These are phyloP conservation scores for Cavia aperea DNA, from an alignment of 2,113 vertebrate species.

Conservation along the genomic window DNA sequence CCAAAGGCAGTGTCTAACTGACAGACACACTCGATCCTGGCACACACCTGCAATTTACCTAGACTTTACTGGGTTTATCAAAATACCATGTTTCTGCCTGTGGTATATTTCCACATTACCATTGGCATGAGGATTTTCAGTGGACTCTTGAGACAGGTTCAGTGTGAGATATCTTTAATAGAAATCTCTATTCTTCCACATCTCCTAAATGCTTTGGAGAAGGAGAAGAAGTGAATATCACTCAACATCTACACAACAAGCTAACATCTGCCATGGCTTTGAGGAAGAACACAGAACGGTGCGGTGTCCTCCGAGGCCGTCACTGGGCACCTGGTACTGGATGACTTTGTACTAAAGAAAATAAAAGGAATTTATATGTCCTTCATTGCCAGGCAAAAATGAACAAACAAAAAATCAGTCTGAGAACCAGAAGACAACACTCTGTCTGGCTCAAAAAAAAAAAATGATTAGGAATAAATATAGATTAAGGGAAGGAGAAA, in stretches of 20 bases:
- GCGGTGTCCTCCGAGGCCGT: not conserved
- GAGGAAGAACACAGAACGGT: not conserved
- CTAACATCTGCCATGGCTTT: not conserved
- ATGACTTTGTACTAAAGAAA: not conserved
- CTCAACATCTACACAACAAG: fast-evolving
- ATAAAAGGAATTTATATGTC: not conserved
- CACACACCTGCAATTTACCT: fast-evolving
- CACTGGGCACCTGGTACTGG: fast-evolving
- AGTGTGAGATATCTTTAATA: fast-evolving
- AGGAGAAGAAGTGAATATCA: not conserved
- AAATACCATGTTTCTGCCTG: not conserved
- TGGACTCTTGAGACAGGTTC: not conserved
- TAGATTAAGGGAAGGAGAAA: not conserved
- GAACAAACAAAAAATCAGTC: not conserved
- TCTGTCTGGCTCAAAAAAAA: not conserved
- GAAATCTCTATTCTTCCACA: not conserved
- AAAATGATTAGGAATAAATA: not conserved
- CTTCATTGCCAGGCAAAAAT: not conserved
- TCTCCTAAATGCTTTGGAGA: not conserved
- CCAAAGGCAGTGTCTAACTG: not conserved
- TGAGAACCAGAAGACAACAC: not conserved
- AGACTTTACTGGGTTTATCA: fast-evolving
- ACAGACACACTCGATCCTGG: no score
- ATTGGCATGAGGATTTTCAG: not conserved
- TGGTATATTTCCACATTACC: not conserved